These are phyloP conservation scores for Turdus rufiventris DNA, from an alignment of 2,113 vertebrate genomes.

Conservation along the genomic window DNA sequence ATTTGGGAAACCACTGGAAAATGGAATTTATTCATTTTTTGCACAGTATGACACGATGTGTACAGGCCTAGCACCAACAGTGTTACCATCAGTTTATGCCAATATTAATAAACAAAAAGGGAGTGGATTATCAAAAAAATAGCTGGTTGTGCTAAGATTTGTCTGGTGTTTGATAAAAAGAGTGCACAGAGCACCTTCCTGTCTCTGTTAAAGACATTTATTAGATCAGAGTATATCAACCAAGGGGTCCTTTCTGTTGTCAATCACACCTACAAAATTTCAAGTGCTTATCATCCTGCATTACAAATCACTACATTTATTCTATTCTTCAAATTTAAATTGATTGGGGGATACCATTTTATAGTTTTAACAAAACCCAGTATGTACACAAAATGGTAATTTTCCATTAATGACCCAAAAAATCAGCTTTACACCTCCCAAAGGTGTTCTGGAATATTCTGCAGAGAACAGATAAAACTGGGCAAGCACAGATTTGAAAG, in stretches of 20 bases:
- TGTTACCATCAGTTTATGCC: not conserved
- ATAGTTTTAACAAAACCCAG: not conserved
- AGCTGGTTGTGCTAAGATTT: not conserved
- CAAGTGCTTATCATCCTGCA: not conserved
- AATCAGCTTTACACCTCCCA: not conserved
- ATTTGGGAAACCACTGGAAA: not conserved
- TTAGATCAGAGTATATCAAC: not conserved
- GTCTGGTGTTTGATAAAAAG: not conserved
- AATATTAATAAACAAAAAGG: not conserved
- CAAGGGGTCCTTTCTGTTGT: not conserved
- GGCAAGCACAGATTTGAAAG: not conserved
- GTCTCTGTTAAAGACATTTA: not conserved
- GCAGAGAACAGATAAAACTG: not conserved
- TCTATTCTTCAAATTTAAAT: not conserved
- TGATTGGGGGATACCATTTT: not conserved
- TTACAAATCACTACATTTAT: not conserved
- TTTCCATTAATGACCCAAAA: not conserved
- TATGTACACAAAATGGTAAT: not conserved
- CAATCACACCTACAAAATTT: not conserved
- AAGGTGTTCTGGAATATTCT: not conserved
- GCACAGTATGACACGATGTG: accelerated
- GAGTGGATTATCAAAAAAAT: not conserved
- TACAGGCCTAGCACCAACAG: not conserved
- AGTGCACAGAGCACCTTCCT: not conserved
- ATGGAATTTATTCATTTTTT: not conserved